Percentiles rank a stretch among this genome's conserved stretches.
Conservation (phyloP, 2,797 vertebrate species). For the Karalla daura region DNA sequence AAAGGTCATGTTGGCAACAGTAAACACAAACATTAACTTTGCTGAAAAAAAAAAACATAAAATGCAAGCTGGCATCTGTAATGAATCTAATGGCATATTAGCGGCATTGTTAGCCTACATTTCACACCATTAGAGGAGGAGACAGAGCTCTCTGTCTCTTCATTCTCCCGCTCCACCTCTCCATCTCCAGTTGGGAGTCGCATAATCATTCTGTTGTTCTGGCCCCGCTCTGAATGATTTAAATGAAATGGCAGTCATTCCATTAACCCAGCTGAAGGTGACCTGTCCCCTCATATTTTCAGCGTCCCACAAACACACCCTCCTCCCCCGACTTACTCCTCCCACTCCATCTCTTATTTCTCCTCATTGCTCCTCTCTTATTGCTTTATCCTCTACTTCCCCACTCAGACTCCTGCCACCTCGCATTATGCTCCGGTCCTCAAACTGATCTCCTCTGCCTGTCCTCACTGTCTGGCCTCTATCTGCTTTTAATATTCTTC, state of each 20-base stretch:
- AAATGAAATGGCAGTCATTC: slow-evolving; percentile 45
- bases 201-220: slow-evolving; percentile 41
- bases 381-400: slow-evolving; percentile 4
- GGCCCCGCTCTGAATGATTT: slow-evolving; percentile 35
- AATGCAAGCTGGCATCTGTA: slow-evolving; percentile 14
- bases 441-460: neutral
- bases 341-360: neutral
- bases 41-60: neutral
- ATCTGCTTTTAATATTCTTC: neutral
- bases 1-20: neutral
- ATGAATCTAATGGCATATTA: slow-evolving; percentile 19
- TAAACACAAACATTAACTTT: slow-evolving; percentile 25
- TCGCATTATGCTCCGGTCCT: neutral
- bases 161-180: slow-evolving; percentile 1
- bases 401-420: neutral
- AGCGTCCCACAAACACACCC: neutral
- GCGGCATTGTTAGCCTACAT: slow-evolving; percentile 12
- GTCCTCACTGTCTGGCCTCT: neutral
- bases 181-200: slow-evolving; percentile 13
- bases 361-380: slow-evolving; percentile 21
- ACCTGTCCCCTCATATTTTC: slow-evolving; percentile 30
- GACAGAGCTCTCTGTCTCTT: slow-evolving; percentile 19
- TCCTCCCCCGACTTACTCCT: neutral
- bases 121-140: slow-evolving; percentile 17
- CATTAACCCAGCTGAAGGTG: slow-evolving; percentile 54